Conservation (phyloP, 2,888 invertebrate species). For the Steinernema hermaphroditum region DNA sequence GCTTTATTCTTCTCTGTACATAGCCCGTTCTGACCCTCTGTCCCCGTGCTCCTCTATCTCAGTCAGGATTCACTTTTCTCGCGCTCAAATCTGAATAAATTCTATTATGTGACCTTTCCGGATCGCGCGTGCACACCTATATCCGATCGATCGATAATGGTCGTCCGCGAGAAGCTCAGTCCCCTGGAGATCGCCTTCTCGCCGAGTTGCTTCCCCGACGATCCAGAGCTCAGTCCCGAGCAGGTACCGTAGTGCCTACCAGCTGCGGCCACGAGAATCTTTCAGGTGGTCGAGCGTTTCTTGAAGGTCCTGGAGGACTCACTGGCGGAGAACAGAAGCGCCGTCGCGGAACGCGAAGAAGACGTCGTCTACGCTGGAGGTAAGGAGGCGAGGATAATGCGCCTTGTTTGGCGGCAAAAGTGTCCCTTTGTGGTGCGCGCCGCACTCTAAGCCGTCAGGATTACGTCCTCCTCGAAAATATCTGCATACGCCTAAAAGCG, state of each 20-base stretch:
- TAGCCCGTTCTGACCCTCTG: background rate
- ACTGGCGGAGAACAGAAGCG: background rate
- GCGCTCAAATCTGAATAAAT: slow-evolving; percentile 14
- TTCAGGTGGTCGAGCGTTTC: slow-evolving; percentile 26
- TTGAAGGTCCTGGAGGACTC: background rate
- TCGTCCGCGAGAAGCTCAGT: background rate
- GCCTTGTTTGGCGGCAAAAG: too few relatives aligned
- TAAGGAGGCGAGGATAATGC: background rate
- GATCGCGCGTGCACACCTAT: background rate
- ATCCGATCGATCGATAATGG: slow-evolving; percentile 4
- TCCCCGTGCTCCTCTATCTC: slow-evolving; percentile 16
- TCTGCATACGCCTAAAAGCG: background rate
- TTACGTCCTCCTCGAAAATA: background rate
- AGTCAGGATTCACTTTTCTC: slow-evolving; percentile 24
- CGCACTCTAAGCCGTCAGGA: background rate
- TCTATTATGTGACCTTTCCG: background rate
- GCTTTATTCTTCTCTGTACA: slow-evolving; percentile 14
- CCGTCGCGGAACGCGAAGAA: slow-evolving; percentile 7
- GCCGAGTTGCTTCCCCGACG: slow-evolving; percentile 16
- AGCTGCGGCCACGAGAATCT: background rate
- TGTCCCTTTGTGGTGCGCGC: background rate
- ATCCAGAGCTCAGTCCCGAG: background rate
- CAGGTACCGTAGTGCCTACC: background rate
- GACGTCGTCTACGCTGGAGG: slow-evolving; percentile 2
- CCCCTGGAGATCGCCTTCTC: slow-evolving; percentile 6